Conservation (phyloP, 1,140 invertebrate genomes). For the Trichomalopsis sarcophagae region DNA sequence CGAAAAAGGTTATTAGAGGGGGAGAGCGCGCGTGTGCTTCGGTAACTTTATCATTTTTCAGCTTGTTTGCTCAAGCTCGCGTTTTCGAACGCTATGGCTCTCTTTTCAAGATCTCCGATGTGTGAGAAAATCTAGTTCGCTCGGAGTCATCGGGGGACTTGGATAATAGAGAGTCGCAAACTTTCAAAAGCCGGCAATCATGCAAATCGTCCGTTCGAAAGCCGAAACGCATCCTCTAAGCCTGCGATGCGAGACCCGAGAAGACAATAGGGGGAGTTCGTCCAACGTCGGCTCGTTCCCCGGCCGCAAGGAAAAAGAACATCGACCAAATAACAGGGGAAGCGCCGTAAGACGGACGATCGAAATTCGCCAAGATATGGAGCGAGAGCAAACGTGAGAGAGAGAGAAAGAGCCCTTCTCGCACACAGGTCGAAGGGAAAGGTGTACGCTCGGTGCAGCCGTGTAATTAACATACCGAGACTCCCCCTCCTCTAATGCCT, state of each 20-base stretch:
- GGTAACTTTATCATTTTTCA: too few relatives aligned
- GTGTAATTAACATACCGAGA: conserved; percentile 75
- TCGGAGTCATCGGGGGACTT: neutral
- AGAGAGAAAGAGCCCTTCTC: conserved; percentile 62
- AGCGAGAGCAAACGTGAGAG: conserved; percentile 44
- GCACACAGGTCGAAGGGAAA: neutral
- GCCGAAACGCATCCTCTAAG: neutral
- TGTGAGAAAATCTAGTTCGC: too few relatives aligned
- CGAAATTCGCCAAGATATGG: conserved; percentile 38
- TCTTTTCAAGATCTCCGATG: too few relatives aligned
- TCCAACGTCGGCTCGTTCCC: neutral
- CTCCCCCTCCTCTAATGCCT: conserved; percentile 52
- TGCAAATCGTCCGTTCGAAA: neutral
- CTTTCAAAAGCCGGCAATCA: neutral
- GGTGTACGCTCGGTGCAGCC: neutral
- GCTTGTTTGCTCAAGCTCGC: too few relatives aligned
- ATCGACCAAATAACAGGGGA: conserved; percentile 10
- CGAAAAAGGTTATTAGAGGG: conserved; percentile 31
- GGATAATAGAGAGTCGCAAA: neutral
- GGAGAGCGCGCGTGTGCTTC: conserved; percentile 7
- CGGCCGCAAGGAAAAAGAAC: neutral
- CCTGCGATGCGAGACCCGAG: neutral
- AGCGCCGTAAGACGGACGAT: neutral
- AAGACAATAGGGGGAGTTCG: neutral
- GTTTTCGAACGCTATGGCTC: neutral